Base-by-base conservation (phyloP, 1,140 invertebrate genomes). In the Heliothis virescens region DNA sequence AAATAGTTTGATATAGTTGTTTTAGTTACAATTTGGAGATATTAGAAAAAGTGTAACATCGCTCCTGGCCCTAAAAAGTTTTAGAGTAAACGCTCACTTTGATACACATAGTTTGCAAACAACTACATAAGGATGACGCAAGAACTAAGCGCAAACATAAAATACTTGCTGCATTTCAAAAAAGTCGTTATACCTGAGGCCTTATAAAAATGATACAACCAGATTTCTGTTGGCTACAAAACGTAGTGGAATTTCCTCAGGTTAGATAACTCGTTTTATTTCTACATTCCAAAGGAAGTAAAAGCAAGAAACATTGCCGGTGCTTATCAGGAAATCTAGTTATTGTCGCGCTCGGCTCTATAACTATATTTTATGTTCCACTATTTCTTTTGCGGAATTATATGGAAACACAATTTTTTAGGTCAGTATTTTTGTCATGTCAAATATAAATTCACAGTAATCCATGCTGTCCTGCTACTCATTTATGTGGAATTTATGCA, bases 271-370 rank as follows among this genome's bases (percentile, higher is more conserved):
- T 71, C 21, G 67, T 21, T 71, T 71, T 71, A 71, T 63, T 63
- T 26, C 15, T 29, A 53, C 48, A 29, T 53, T 71, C 18, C 67
- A 15, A 26, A 50, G 48, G 48, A 52, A 71, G 67, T 71, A 50
- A 41, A 29, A 16, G 67, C 67, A 53, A 41, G 67, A 71, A 71
- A 71, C 67, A 71, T 71, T 53, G 67, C 21, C 48, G 67, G 67
- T 71, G 67, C 52, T 72, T 72, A 72, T 72, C 69, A 57, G 69
- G 69, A 57, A 71, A 72, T 72, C 26, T 52, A 72, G 69, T 72
- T 72, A 72, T 57, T 34, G 48, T n/a, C 48, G 48, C 13, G 18
- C 48, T 53, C 15, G 13, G 41, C 48, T 48, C 2, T 18, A 21
- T 21, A 18, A 67, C 16, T 67, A 18, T 48, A 13, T 67, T 67